These are phyloP conservation scores for Caenorhabditis drosophilae DNA, from an alignment of 2,888 invertebrate genomes.

Conservation along the genomic window DNA sequence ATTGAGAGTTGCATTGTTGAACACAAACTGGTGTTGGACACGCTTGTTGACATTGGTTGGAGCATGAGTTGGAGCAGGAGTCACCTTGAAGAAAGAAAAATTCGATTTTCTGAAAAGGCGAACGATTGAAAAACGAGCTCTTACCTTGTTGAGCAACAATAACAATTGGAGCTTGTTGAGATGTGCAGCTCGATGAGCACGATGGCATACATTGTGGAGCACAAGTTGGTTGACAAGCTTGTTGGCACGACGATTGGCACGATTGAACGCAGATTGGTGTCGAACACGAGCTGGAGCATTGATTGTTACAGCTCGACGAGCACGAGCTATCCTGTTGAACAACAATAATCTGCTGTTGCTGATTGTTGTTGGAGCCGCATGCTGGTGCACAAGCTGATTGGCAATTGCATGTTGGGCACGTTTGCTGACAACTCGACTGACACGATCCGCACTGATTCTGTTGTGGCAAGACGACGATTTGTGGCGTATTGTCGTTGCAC, in stretches of 20 bases:
- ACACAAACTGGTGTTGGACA: constrained; percentile 48
- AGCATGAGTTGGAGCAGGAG: constrained; percentile 50
- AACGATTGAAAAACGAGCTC: not conserved
- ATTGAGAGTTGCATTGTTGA: constrained; percentile 46
- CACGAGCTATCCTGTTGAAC: constrained; percentile 44
- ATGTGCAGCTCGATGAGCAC: constrained; percentile 41
- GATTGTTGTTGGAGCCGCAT: constrained; percentile 45
- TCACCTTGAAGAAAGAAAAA: too few species aligned
- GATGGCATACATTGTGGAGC: constrained; percentile 49
- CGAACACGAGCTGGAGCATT: constrained; percentile 46
- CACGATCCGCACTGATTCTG: constrained; percentile 47
- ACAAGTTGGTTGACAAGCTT: constrained; percentile 46
- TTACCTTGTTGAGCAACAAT: constrained; percentile 44
- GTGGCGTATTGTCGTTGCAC: constrained; percentile 39
- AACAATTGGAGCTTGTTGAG: constrained; percentile 45
- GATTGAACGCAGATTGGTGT: constrained; percentile 49
- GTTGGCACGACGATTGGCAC: constrained; percentile 50
- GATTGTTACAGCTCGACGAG: constrained; percentile 47
- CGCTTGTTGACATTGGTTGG: constrained; percentile 49
- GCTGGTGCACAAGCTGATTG: constrained; percentile 46
- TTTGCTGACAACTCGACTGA: constrained; percentile 43
- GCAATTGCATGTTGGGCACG: constrained; percentile 52
- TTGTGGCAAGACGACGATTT: constrained; percentile 42
- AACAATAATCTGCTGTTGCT: constrained; percentile 31
- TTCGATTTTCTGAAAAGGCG: not conserved